Evolutionary conservation across 1,140 invertebrate species (phyloP), one percentile per base, ranked within the genome.

Genomic region (Aricia agestis): DNA sequence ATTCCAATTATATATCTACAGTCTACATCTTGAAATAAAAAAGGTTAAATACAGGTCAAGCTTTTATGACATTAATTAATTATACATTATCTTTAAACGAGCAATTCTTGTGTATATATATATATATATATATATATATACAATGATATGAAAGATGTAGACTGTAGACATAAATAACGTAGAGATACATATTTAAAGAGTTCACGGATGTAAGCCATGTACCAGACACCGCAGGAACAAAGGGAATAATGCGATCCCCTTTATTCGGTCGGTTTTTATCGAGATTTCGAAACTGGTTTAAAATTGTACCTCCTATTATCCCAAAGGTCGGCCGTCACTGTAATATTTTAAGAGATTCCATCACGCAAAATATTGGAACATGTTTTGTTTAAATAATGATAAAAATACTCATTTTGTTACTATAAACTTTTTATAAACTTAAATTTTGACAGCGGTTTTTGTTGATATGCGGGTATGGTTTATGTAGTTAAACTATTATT

Each of bases 271-370:
- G 75, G 78, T 85, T 86, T 86, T 87, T 86, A 79, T 76, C 71
- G 66, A 71, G 67, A 61, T 25, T 74, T 74, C 59, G 75, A 75
- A 89, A 89, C 87, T 84, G 84, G 87, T 91, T 89, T 82, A 73
- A 89, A 89, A 89, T 91, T 89, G 82, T 82, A 85, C 77, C 82
- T 83, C 84, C 82, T 87, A 89, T 89, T 89, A 89, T 89, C 87
- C 83, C 81, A 71, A 89, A 91, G 87, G 87, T 85, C 87, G 84
- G 76, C 77, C 80, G 82, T 85, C 83, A 84, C 79, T 82, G 73
- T 79, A 80, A 77, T 85, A 85, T 87, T 84, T 86, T 78, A 81
- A 85, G 78, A 85, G 81, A 91, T 91, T 88, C 84, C 87, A 69
- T 82, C 87, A 91, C 86, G 87, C 89, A 84, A 88, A 89, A 87